Evolutionary conservation across 2,113 vertebrate genomes (phyloP).

Genomic region (human): GRCh38 chr11:93067501-93068000

Average conservation of each 20-base stretch:
- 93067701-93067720: not conserved
- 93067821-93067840: not conserved
- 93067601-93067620: not conserved
- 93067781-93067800: not conserved
- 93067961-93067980: not conserved
- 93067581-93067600: not conserved
- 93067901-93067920: not conserved
- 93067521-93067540: not conserved
- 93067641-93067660: not conserved
- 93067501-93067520: not conserved
- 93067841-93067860: not conserved
- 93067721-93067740: not conserved
- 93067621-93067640: not conserved
- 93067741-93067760: not conserved
- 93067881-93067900: not conserved
- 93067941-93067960: not conserved
- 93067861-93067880: not conserved
- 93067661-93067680: not conserved
- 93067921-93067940: not conserved
- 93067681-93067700: not conserved
- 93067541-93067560: not conserved
- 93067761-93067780: not conserved
- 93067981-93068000: not conserved
- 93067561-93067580: not conserved
- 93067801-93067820: not conserved